phyloP scores from a whole-genome alignment of 2,797 vertebrate species.

The Neostethus bicornis region DNA sequence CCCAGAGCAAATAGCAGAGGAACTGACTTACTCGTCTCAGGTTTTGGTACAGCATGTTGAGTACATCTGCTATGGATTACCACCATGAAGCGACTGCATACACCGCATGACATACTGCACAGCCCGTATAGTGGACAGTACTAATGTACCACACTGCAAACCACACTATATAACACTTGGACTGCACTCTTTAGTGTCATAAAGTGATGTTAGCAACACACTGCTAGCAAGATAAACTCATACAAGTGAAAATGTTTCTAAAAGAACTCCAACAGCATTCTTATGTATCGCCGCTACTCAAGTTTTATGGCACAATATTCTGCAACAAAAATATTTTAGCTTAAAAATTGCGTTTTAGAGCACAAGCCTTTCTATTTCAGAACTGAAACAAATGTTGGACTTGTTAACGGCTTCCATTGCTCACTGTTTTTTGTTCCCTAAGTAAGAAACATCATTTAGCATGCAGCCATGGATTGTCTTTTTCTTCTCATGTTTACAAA shows the following conservation, averaged over 20 bases:
- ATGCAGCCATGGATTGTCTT: constrained; percentile 11
- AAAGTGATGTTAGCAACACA: constrained; percentile 7
- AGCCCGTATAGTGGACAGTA: constrained; percentile 55
- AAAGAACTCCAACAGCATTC: constrained; percentile 13
- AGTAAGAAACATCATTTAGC: constrained; percentile 7
- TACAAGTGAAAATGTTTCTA: no score
- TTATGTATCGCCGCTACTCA: neutral
- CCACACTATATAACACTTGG: constrained; percentile 18
- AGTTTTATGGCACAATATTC: neutral
- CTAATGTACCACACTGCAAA: constrained; percentile 47
- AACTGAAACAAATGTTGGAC: constrained; percentile 9
- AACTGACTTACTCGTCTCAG: constrained; percentile 79
- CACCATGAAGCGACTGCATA: constrained; percentile 66
- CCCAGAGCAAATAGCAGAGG: constrained; percentile 5
- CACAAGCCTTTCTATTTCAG: neutral
- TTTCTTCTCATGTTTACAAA: constrained; percentile 24
- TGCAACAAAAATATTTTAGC: neutral
- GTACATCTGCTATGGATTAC: constrained; percentile 76
- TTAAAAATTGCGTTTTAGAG: constrained; percentile 18
- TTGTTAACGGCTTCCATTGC: constrained; percentile 20
- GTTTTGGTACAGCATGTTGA: constrained; percentile 79
- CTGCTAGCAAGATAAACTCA: no score
- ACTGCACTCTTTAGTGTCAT: constrained; percentile 3
- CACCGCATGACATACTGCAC: constrained; percentile 75
- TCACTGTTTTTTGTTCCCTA: constrained; percentile 15